Conservation (phyloP, 2,888 invertebrate species). For the Drosophila prolongata region DNA sequence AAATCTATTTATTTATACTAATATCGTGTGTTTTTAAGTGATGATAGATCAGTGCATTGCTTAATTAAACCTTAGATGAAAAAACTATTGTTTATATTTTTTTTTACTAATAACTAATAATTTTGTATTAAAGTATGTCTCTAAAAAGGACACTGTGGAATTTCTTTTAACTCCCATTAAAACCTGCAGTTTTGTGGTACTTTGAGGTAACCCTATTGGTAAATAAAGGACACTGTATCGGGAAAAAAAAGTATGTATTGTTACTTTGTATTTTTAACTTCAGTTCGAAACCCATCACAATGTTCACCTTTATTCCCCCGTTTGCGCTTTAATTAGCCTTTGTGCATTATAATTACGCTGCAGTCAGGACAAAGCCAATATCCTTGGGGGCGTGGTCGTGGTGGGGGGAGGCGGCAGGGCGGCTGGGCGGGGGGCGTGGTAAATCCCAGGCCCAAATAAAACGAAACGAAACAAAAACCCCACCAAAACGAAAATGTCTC, state of each 20-base stretch:
- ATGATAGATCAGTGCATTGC: no score
- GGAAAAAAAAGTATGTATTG: constrained; percentile 2
- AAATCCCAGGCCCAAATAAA: constrained; percentile 1
- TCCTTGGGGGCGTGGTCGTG: neutral
- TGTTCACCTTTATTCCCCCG: constrained; percentile 10
- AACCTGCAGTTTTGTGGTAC: constrained; percentile 4
- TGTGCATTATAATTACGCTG: constrained; percentile 40
- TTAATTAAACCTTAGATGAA: no score
- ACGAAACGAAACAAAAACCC: neutral
- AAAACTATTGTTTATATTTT: no score
- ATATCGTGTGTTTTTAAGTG: no score
- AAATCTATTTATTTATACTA: no score
- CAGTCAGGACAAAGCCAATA: constrained; percentile 20
- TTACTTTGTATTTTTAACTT: constrained; percentile 9
- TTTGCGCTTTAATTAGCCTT: constrained; percentile 40
- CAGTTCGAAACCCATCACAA: constrained; percentile 6
- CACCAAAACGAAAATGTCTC: constrained; percentile 40
- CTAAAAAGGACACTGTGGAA: no score
- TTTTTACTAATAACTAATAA: no score
- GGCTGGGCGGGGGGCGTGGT: neutral
- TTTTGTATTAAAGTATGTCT: no score
- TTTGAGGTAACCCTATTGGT: neutral
- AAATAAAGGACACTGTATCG: constrained; percentile 12
- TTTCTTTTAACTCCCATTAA: no score
- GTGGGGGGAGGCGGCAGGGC: neutral